phyloP scores from a whole-genome alignment of 2,113 vertebrate genomes.

The Istiophorus platypterus region DNA sequence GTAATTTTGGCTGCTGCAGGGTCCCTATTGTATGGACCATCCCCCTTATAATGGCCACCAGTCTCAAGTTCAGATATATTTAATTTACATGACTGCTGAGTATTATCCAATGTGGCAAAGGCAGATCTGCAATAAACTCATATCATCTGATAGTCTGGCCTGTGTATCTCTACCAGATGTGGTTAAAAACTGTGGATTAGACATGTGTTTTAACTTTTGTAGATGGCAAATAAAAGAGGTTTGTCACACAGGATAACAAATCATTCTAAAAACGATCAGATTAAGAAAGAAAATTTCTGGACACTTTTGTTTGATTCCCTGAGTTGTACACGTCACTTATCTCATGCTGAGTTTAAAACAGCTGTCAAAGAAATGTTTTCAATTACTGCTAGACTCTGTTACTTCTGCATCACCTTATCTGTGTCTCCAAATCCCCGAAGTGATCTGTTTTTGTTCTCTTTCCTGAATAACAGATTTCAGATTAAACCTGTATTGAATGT shows the following conservation, averaged over 20 bases:
- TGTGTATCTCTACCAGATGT: neutral
- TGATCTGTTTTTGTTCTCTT: neutral
- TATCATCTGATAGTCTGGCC: neutral
- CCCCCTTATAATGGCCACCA: neutral
- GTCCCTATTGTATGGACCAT: neutral
- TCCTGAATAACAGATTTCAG: neutral
- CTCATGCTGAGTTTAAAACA: neutral
- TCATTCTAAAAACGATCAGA: neutral
- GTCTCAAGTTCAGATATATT: neutral
- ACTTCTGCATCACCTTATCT: neutral
- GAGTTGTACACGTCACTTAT: neutral
- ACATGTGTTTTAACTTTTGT: neutral
- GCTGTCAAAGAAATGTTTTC: neutral
- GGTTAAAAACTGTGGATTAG: neutral
- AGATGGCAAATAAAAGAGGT: neutral
- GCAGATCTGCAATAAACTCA: neutral
- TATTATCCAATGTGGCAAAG: neutral
- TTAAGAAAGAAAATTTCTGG: neutral
- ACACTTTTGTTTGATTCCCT: neutral
- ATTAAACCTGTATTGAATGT: neutral
- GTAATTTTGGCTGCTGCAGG: slow-evolving; percentile 26
- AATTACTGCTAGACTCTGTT: neutral
- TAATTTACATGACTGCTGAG: slow-evolving; percentile 17
- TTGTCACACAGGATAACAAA: neutral
- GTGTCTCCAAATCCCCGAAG: neutral